Base-by-base conservation (phyloP, 2,888 invertebrate genomes). In the Lasius platythorax region DNA sequence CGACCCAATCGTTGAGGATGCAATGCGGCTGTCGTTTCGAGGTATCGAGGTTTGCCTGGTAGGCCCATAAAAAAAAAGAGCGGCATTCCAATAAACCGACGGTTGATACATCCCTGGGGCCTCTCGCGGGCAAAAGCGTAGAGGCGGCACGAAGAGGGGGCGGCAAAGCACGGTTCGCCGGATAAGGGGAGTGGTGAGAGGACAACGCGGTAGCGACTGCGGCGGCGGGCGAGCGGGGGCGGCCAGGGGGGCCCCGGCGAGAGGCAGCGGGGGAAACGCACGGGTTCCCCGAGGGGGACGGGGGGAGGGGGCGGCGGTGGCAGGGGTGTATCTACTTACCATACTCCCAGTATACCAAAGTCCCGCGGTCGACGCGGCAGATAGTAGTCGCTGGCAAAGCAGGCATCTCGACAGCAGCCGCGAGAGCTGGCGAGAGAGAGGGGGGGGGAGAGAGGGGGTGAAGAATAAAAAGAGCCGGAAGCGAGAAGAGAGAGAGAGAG, bases 241-340 rank as follows among this genome's bases (percentile, higher is more conserved):
- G 89, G 89, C 88, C 88, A 89, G 88, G 88, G 86, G 23, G 23
- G 23, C 23, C 88, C 86, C 87, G 84, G 85, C 84, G 82, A 84
- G 87, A 90, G 89, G 84, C 85, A 89, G 87, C 88, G 88, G 87
- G 85, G 89, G 90, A 89, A 53, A 79, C 72, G 79, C 72, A 58
- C 12, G 79, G 78, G 79, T 79, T 72, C 79, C 72, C 33, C 70
- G 61, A 61, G 70, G 90, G 90, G 88, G 87, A 87, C 86, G 87
- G 87, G 75, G 40, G 76, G 66, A 37, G 37, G 87, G 88, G 90
- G 87, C 81, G 88, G 90, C 81, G 92, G 92, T 90, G 92, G 92
- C 93, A 93, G 93, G 94, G 93, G 94, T 94, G 93, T 92, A 94
- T 90, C 95, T 94, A 95, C 94, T 94, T 94, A 94, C 93, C 94